A percentile compares a stretch with the other conserved stretches of the same genome.
Evolutionary conservation across 2,113 vertebrate genomes (phyloP).

Genomic region (Phrynosoma platyrhinos): DNA sequence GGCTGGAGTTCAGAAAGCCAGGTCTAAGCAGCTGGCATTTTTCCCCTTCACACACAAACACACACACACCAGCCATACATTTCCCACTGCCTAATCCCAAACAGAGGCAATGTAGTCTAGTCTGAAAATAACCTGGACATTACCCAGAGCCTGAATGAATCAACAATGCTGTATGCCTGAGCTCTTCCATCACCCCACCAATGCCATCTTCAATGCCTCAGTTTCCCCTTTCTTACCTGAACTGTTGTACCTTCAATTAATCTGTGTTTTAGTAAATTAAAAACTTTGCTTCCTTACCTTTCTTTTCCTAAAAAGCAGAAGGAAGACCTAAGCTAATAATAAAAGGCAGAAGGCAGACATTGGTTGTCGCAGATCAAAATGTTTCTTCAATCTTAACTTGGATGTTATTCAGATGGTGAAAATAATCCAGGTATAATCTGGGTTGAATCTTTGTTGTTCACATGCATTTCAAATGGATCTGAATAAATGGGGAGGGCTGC

Average conservation of each 20-base stretch:
- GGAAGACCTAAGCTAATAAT: not conserved
- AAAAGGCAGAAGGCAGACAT: not conserved
- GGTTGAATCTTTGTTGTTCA: no score
- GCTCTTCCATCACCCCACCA: not conserved
- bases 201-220: not conserved
- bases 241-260: not conserved
- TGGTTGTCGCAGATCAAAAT: not conserved
- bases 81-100: not conserved
- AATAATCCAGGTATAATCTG: no score
- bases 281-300: not conserved
- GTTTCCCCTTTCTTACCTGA: not conserved
- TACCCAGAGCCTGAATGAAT: not conserved
- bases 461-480: no score
- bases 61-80: not conserved
- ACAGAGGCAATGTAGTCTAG: not conserved
- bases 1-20: constrained; percentile 34
- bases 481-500: no score
- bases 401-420: no score
- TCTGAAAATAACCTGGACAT: constrained; percentile 21
- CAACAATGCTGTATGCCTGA: not conserved
- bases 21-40: constrained; percentile 45
- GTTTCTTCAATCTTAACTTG: no score
- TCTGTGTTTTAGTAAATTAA: not conserved
- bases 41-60: not conserved
- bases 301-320: not conserved